A percentile compares a stretch with the other conserved stretches of the same genome.
phyloP scores from a whole-genome alignment of 2,888 invertebrate genomes.

The Mamestra brassicae region DNA sequence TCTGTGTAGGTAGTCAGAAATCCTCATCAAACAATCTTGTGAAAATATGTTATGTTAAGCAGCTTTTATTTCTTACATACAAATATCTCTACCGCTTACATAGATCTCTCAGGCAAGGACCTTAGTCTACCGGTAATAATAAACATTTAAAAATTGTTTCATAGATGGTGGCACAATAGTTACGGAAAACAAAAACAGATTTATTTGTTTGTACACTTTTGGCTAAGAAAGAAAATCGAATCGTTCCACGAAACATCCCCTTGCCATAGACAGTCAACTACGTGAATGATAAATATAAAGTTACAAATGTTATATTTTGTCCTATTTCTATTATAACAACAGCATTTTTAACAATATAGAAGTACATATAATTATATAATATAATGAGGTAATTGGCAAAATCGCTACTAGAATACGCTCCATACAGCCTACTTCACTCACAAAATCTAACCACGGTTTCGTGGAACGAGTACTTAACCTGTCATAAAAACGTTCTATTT shows the following conservation, averaged over 20 bases:
- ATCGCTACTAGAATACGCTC: constrained; percentile 52
- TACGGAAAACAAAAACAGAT: constrained; percentile 36
- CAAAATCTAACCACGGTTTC: constrained; percentile 59
- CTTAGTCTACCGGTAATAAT: constrained; percentile 29
- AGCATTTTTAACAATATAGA: constrained; percentile 62
- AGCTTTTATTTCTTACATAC: constrained; percentile 3
- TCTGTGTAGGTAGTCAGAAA: background rate
- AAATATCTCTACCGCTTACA: constrained; percentile 51
- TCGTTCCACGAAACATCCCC: constrained; percentile 61
- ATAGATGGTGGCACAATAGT: constrained; percentile 65
- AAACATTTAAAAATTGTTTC: constrained; percentile 51
- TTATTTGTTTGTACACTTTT: constrained; percentile 31
- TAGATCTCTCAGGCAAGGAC: constrained; percentile 47
- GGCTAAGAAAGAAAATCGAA: constrained; percentile 40
- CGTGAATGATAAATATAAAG: constrained; percentile 50
- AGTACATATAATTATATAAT: constrained; percentile 44
- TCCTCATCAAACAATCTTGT: background rate
- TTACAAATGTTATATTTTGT: constrained; percentile 60
- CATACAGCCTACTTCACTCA: constrained; percentile 46
- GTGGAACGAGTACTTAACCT: constrained; percentile 56
- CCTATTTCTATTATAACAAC: constrained; percentile 61
- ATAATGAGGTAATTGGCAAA: constrained; percentile 68
- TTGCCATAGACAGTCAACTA: constrained; percentile 57
- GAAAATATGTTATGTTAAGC: background rate
- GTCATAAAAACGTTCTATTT: constrained; percentile 53